phyloP scores from a whole-genome alignment of 2,888 invertebrate species.

The Incurvaria masculella region DNA sequence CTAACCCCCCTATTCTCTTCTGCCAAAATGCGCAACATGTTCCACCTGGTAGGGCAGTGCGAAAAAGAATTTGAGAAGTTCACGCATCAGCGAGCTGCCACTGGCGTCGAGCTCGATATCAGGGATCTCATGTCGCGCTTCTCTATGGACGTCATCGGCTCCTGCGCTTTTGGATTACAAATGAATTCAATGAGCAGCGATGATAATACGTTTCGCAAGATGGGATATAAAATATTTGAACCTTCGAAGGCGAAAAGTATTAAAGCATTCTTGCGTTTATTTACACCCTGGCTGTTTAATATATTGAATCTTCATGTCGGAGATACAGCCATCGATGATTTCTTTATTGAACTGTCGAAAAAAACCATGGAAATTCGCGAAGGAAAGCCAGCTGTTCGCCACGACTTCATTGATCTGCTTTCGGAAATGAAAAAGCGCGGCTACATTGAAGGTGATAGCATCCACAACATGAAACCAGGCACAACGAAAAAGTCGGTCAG shows the following conservation, averaged over 20 bases:
- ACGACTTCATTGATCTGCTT: conserved; percentile 14
- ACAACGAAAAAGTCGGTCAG: conserved; percentile 6
- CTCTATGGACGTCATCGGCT: conserved; percentile 6
- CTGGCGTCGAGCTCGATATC: conserved; percentile 31
- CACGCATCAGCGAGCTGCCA: conserved; percentile 16
- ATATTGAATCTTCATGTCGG: neutral
- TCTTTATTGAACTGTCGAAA: conserved; percentile 5
- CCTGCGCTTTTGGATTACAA: conserved; percentile 4
- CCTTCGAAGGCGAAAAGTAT: neutral
- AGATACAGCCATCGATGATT: neutral
- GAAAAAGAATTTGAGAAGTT: conserved; percentile 23
- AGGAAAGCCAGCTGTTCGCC: conserved; percentile 6
- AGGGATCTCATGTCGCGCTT: conserved; percentile 25
- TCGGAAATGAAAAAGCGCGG: conserved; percentile 9
- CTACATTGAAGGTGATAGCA: conserved; percentile 5
- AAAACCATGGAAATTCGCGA: conserved; percentile 9
- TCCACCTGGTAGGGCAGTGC: conserved; percentile 28
- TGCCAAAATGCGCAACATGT: conserved; percentile 39
- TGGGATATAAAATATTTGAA: conserved; percentile 1
- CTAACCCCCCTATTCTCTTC: conserved; percentile 34
- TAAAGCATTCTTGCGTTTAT: neutral
- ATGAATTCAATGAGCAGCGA: neutral
- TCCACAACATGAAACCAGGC: conserved; percentile 2
- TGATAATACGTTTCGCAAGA: neutral
- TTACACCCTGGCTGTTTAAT: conserved; percentile 3